A percentile compares a stretch with the other conserved stretches of the same genome.
Evolutionary conservation across 2,113 vertebrate genomes (phyloP).

Genomic region (Mirza zaza): DNA sequence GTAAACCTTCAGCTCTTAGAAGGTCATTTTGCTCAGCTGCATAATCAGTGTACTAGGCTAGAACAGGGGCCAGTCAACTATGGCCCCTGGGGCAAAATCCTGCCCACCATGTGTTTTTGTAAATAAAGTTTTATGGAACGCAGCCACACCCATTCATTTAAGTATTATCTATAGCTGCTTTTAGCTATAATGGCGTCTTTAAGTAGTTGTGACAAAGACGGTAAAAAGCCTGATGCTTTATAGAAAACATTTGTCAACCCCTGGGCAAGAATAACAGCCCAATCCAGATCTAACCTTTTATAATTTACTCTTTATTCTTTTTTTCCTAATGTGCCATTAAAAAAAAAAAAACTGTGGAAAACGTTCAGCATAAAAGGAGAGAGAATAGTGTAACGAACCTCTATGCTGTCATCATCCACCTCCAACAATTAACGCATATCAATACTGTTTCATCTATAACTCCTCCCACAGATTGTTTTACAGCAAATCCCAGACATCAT

Average conservation of each 20-base stretch:
- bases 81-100: neutral
- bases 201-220: neutral
- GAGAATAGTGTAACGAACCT: neutral
- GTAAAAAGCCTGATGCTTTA: neutral
- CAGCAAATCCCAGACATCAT: neutral
- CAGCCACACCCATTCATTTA: neutral
- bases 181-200: neutral
- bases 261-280: neutral
- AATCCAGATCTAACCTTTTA: neutral
- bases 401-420: neutral
- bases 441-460: neutral
- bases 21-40: neutral
- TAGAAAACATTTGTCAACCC: neutral
- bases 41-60: neutral
- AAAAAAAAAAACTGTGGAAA: neutral
- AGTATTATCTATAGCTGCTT: neutral
- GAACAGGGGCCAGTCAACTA: neutral
- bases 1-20: neutral
- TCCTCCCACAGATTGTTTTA: neutral
- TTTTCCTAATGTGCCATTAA: neutral
- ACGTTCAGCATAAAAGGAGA: neutral
- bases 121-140: neutral
- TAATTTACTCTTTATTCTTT: slow-evolving; percentile 9
- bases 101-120: neutral
- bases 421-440: neutral